Conservation (phyloP, 2,888 invertebrate genomes). For the Andrena haemorrhoa region DNA sequence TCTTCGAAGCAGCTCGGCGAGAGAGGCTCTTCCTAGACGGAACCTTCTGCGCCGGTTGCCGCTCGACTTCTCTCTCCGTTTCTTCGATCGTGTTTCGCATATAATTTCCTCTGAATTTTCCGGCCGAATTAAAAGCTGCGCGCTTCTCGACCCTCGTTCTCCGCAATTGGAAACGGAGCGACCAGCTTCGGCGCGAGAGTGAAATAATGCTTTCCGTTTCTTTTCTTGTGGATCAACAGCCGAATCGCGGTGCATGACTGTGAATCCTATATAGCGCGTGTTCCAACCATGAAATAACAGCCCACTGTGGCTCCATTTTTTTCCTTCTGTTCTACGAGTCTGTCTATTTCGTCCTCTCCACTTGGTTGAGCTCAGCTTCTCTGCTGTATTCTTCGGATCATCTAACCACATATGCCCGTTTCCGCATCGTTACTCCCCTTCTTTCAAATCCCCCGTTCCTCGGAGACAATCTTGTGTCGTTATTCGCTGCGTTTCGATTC, state of each 20-base stretch:
- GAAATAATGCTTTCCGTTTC: slow-evolving; percentile 68
- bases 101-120: too few relatives aligned
- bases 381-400: background rate
- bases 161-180: slow-evolving; percentile 33
- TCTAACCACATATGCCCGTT: background rate
- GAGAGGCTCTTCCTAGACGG: background rate
- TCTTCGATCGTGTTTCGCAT: background rate
- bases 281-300: slow-evolving; percentile 70
- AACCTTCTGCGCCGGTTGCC: background rate
- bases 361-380: background rate
- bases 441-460: background rate
- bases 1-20: slow-evolving; percentile 16
- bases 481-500: slow-evolving; percentile 5
- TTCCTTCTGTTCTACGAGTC: slow-evolving; percentile 18
- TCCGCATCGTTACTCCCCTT: background rate
- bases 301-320: slow-evolving; percentile 18
- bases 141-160: too few relatives aligned
- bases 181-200: slow-evolving; percentile 55
- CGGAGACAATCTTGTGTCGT: background rate
- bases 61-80: too few relatives aligned
- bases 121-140: too few relatives aligned
- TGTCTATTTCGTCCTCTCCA: background rate
- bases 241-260: slow-evolving; percentile 72
- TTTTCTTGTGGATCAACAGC: slow-evolving; percentile 51
- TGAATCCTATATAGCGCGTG: slow-evolving; percentile 68